Evolutionary conservation across 2,113 vertebrate genomes (phyloP), one percentile per base, ranked within the genome.

Genomic region (Chinchilla lanigera): DNA sequence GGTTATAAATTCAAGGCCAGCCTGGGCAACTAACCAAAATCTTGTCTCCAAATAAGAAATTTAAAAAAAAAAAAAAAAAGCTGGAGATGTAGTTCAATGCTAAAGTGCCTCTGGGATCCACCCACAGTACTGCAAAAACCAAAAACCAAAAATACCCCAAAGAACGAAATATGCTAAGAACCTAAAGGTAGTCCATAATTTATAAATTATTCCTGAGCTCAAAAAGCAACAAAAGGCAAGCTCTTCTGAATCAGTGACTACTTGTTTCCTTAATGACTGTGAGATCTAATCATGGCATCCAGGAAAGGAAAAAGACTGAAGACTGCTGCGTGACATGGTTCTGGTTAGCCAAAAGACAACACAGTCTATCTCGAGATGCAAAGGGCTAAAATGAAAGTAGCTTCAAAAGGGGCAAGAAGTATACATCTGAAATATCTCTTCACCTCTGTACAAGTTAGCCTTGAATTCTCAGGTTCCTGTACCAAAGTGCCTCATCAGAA

Each of bases 301-400:
- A 92, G 50, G 80, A 97, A 94, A 80, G 7, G 13, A 93, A 89
- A 87, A 89, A 85, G 30, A 93, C 8, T 56, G 50, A 94, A 83
- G 61, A 50, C 1, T 73, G 11, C 50, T 94, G 16, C 1, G 7
- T 73, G 56, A 94, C 89, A 63, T 1, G 44, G 38, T 71, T 73
- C 47, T 93, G 16, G 54, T 69, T 86, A 65, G 54, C 35, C 16
- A 12, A 86, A 2, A 22, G 71, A 28, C 41, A 14, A 47, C 41
- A 77, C 60, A 95, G 52, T n/a, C 60, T 38, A 67, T 65, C 28
- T 38, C 86, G 24, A 47, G 60, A 95, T 63, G 60, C 80, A 84
- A 89, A 93, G n/a, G 0, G 33, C 47, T 89, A 41, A 9, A 87
- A 47, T n/a, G 58, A 94, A 81, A 44, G 35, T 2, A 89, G 30